Evolutionary conservation across 2,797 vertebrate genomes (phyloP).

Genomic region (Lutjanus campechanus): DNA sequence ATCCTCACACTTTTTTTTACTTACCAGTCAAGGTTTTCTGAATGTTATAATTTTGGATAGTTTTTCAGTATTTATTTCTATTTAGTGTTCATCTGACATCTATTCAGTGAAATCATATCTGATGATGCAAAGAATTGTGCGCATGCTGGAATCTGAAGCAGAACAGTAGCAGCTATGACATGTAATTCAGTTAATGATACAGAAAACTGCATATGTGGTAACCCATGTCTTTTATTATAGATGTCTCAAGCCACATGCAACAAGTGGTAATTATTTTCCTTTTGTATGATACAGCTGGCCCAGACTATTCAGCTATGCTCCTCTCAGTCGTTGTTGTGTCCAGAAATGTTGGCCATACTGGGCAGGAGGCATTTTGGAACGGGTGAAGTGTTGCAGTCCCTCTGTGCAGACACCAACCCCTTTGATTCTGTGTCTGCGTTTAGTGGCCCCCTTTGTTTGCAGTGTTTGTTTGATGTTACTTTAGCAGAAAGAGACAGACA

Average conservation of each 20-base stretch:
- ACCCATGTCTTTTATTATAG: constrained; percentile 47
- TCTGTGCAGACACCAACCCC: constrained; percentile 69
- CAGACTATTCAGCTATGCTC: constrained; percentile 55
- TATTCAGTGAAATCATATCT: constrained; percentile 22
- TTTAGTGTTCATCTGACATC: not conserved
- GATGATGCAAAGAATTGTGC: constrained; percentile 15
- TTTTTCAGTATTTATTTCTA: not conserved
- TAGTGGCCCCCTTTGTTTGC: constrained; percentile 79
- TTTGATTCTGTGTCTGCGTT: constrained; percentile 78
- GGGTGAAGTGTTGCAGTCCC: constrained; percentile 66
- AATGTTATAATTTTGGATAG: not conserved
- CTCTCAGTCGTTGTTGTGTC: constrained; percentile 65
- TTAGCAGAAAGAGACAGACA: constrained; percentile 83
- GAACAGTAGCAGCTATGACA: constrained; percentile 18
- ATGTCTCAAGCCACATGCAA: constrained; percentile 58
- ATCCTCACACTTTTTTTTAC: not conserved
- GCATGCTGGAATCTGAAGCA: constrained; percentile 6
- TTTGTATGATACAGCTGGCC: constrained; percentile 65
- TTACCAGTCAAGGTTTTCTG: not conserved
- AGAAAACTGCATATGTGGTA: constrained; percentile 44
- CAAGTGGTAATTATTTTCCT: constrained; percentile 73
- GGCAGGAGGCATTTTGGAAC: constrained; percentile 71
- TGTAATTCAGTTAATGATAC: constrained; percentile 64
- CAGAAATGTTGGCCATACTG: constrained; percentile 66
- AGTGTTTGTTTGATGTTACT: constrained; percentile 85